A percentile compares a stretch with the other conserved stretches of the same genome.
Conservation (phyloP, 2,113 vertebrate genomes). For the Phasianus colchicus region DNA sequence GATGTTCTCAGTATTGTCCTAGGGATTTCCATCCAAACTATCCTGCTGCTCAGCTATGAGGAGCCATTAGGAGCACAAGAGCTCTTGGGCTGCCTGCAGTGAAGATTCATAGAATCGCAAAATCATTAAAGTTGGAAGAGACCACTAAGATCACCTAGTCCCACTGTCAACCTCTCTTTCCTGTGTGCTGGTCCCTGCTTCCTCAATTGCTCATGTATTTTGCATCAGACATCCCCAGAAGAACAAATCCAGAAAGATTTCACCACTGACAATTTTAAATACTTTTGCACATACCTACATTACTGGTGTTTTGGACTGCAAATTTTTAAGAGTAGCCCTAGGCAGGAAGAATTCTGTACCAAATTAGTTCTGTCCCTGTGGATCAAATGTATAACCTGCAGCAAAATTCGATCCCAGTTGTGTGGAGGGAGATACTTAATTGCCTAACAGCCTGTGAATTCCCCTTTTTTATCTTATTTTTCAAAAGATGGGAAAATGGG, state of each 20-base stretch:
- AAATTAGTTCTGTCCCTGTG: conserved; percentile 38
- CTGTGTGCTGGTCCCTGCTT: not conserved
- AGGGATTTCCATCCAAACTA: not conserved
- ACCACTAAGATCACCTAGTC: no score
- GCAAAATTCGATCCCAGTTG: conserved; percentile 16
- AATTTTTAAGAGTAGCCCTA: conserved; percentile 16
- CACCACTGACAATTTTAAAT: conserved; percentile 3
- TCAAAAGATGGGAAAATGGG: conserved; percentile 4
- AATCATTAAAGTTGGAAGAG: no score
- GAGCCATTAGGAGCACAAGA: not conserved
- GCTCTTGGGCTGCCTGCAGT: fast-evolving
- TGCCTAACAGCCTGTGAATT: conserved; percentile 10
- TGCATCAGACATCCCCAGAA: not conserved
- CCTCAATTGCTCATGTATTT: not conserved
- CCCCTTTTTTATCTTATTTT: not conserved
- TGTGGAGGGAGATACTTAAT: not conserved
- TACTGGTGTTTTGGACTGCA: not conserved
- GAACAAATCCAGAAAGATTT: not conserved
- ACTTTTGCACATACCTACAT: not conserved
- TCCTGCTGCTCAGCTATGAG: not conserved
- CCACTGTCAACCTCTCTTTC: not conserved
- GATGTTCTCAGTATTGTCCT: not conserved
- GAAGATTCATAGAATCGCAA: not conserved
- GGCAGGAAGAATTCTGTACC: conserved; percentile 32
- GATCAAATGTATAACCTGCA: conserved; percentile 20